These are phyloP conservation scores for Drosophila grimshawi DNA, from an alignment of 1,140 invertebrate genomes.

Conservation along the genomic window DNA sequence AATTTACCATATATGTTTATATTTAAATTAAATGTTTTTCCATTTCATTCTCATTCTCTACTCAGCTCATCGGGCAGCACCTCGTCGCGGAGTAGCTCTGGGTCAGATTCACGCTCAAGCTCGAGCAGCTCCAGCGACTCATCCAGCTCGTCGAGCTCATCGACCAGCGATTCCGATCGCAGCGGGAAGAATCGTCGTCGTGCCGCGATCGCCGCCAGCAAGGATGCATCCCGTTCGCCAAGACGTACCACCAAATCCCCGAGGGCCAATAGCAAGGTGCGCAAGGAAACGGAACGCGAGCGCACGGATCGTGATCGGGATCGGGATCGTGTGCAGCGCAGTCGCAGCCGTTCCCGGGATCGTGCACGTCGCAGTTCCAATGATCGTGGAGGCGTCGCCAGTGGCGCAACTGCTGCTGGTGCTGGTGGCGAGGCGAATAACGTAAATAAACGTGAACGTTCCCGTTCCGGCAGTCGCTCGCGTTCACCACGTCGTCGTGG, in stretches of 20 bases:
- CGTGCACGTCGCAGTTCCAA: constrained; percentile 56
- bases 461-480: constrained; percentile 67
- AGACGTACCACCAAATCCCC: constrained; percentile 85
- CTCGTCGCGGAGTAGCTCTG: constrained; percentile 91
- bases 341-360: constrained; percentile 41
- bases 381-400: constrained; percentile 20
- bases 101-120: constrained; percentile 90
- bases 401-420: constrained; percentile 5
- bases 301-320: constrained; percentile 57
- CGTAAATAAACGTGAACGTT: constrained; percentile 64
- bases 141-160: constrained; percentile 86
- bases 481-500: constrained; percentile 71
- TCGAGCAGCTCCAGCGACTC: constrained; percentile 90
- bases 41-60: not conserved
- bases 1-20: too few species aligned
- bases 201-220: constrained; percentile 81
- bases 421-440: constrained; percentile 55
- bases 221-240: constrained; percentile 76
- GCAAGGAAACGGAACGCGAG: constrained; percentile 72
- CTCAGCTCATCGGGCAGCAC: constrained; percentile 85
- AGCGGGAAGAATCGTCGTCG: constrained; percentile 73
- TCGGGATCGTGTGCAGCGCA: constrained; percentile 53
- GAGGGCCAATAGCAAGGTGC: constrained; percentile 54
- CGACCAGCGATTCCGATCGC: constrained; percentile 85
- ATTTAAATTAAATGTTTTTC: too few species aligned